Evolutionary conservation across 53 echinoderm and acorn worm species (phyloP).

Genomic region (Temnopleurus reevesii): DNA sequence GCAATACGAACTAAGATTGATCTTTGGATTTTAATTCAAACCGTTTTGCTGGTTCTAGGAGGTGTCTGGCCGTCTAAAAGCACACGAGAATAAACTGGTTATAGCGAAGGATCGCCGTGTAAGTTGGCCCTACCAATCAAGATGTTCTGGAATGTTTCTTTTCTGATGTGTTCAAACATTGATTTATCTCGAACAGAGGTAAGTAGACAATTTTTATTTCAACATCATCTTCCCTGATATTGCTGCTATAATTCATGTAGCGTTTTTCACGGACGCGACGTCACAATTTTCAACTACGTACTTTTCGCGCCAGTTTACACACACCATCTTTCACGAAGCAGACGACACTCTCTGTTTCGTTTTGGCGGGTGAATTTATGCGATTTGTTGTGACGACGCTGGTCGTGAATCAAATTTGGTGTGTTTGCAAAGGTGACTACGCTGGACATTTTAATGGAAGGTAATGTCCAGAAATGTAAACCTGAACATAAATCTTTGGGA

Average conservation of each 20-base stretch:
- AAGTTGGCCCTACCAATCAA: too few species aligned
- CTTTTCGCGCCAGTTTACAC: neutral
- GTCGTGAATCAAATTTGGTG: slow-evolving; percentile 1
- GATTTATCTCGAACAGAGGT: too few species aligned
- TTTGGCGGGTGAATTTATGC: slow-evolving; percentile 1
- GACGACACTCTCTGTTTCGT: neutral
- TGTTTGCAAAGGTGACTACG: slow-evolving; percentile 5
- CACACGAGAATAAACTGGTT: too few species aligned
- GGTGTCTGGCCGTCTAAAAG: too few species aligned
- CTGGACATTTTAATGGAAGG: slow-evolving; percentile 30
- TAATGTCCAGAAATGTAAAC: slow-evolving; percentile 24
- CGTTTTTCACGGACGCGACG: neutral
- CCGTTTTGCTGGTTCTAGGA: too few species aligned
- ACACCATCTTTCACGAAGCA: neutral
- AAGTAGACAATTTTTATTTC: too few species aligned
- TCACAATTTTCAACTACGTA: neutral
- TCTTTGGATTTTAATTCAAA: slow-evolving; percentile 8
- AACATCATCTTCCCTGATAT: too few species aligned
- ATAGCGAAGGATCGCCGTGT: too few species aligned
- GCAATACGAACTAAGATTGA: neutral
- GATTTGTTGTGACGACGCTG: neutral
- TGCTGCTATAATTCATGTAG: too few species aligned
- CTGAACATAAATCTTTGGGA: neutral
- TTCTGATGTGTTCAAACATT: too few species aligned
- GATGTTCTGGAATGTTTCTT: too few species aligned